Conservation (phyloP, 2,113 vertebrate genomes). For the Daubentonia madagascariensis region DNA sequence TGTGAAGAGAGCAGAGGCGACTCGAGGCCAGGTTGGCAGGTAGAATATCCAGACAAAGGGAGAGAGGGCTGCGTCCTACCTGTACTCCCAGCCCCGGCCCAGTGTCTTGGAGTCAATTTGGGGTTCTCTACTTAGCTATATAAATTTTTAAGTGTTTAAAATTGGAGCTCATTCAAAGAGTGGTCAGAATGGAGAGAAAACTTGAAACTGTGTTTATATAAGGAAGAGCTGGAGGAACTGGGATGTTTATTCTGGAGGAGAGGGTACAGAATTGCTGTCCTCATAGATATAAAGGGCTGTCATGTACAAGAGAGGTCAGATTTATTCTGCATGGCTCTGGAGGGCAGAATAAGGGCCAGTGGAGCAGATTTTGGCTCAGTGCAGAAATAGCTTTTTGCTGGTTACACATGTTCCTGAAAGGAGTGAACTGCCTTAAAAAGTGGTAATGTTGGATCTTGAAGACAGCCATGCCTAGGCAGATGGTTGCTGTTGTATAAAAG, state of each 20-base stretch:
- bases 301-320: conserved; percentile 2
- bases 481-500: neutral
- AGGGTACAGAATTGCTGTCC: conserved; percentile 43
- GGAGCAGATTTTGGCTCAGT: neutral
- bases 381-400: neutral
- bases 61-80: neutral
- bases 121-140: conserved; percentile 11
- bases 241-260: conserved; percentile 61
- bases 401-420: neutral
- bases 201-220: conserved; percentile 48
- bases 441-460: neutral
- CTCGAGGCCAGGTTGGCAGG: neutral
- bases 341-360: neutral
- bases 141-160: conserved; percentile 45
- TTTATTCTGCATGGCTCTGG: neutral
- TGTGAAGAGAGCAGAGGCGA: neutral
- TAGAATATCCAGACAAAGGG: neutral
- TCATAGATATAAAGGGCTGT: conserved; percentile 20
- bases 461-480: neutral
- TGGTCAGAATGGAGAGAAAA: conserved; percentile 41
- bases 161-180: conserved; percentile 53
- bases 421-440: neutral
- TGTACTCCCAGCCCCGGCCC: neutral
- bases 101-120: neutral
- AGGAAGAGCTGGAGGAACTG: conserved; percentile 44